Base-by-base conservation (phyloP, 2,797 vertebrate genomes). In the Etheostoma perlongum region DNA sequence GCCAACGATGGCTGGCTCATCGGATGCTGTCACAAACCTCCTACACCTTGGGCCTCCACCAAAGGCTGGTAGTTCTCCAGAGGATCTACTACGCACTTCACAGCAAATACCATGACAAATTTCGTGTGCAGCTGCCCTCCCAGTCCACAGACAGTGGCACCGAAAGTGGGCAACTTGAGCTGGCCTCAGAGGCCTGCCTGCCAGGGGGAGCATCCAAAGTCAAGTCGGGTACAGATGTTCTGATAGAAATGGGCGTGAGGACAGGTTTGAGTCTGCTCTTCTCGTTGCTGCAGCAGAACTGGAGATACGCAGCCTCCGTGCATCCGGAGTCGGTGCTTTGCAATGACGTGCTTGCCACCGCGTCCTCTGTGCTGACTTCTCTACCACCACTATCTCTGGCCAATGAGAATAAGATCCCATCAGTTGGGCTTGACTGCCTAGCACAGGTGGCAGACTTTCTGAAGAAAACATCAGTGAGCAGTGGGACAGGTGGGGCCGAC, bases 191-290 rank as follows among this genome's bases (percentile, higher is more conserved):
- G 54, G 82, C 89, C n/a, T 92, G 92, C 82, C 82, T 87, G 49
- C 72, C 86, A 15, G 92, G 87, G 15, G 88, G 83, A 4, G 51
- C 60, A 8, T 85, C 90, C 54, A 93, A 92, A 75, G 86, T 90
- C 30, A 94, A 94, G 82, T 95, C 95, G 0, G 94, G 96, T 44
- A 96, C 94, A 1, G 96, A 96, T 23, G 95, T 96, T 76, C 91
- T 96, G 69, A 96, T 96, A 40, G 96, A 96, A 86, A 96, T 96
- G 95, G 96, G 96, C 0, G 96, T 96, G 69, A 92, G 95, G 77
- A 96, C 96, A 4, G 96, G 95, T 75, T 90, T 96, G 86, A 96
- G 95, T 81, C 92, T 96, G 47, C 95, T 96, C 54, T 96, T 96
- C 61, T 95, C 96, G 0, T 79, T 96, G 5, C 88, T 96, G 84